phyloP scores from a whole-genome alignment of 2,113 vertebrate genomes.

The Euleptes europaea region DNA sequence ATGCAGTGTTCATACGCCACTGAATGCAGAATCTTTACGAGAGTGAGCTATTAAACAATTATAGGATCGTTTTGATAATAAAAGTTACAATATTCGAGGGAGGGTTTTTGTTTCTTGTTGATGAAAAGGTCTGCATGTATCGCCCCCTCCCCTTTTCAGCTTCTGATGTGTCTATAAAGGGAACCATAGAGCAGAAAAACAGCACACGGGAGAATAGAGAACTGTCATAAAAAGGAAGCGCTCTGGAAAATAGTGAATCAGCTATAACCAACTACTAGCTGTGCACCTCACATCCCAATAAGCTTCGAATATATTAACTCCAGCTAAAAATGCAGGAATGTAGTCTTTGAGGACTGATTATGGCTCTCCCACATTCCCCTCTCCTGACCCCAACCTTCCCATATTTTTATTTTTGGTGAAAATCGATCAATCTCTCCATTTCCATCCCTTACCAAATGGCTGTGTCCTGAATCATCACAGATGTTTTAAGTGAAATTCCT shows the following conservation, averaged over 20 bases:
- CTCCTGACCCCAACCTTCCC: not conserved
- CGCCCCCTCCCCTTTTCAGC: not conserved
- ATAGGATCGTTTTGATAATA: not conserved
- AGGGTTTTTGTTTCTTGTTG: not conserved
- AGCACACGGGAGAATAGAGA: constrained; percentile 22
- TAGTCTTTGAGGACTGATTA: not conserved
- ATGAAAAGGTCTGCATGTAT: not conserved
- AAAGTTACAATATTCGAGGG: not conserved
- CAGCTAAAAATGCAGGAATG: not conserved
- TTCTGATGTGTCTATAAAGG: constrained; percentile 21
- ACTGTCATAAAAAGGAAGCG: not conserved
- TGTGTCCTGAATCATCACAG: no score
- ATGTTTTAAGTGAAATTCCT: not conserved
- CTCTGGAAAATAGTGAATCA: constrained; percentile 18
- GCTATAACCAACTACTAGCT: not conserved
- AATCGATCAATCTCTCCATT: not conserved
- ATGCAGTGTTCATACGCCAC: not conserved
- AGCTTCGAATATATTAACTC: not conserved
- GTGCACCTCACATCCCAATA: not conserved
- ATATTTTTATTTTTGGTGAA: constrained; percentile 8
- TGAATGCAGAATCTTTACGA: not conserved
- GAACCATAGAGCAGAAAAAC: constrained; percentile 33
- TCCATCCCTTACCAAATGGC: not conserved
- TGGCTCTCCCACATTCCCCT: not conserved
- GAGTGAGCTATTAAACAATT: not conserved